Evolutionary conservation across 2,797 vertebrate genomes (phyloP).

Genomic region (Trachurus trachurus): DNA sequence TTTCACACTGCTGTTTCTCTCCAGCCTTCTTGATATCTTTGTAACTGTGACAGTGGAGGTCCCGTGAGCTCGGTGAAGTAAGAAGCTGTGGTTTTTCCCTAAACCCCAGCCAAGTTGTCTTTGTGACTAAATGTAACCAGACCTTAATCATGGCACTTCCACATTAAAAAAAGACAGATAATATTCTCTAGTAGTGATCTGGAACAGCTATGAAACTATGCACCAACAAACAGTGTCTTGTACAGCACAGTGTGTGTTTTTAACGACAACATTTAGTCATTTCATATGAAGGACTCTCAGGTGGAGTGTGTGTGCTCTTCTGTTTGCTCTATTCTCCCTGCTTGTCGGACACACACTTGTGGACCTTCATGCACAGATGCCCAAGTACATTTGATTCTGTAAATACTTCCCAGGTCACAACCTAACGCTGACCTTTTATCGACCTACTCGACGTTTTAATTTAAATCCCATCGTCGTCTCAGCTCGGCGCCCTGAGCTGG

Average conservation of each 20-base stretch:
- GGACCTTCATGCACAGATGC: not conserved
- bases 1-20: not conserved
- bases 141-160: not conserved
- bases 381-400: conserved; percentile 17
- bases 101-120: not conserved
- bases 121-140: not conserved
- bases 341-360: not conserved
- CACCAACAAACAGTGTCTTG: not conserved
- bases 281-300: not conserved
- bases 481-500: not conserved
- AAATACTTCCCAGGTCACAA: conserved; percentile 5
- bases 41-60: not conserved
- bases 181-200: not conserved
- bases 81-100: not conserved
- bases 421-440: conserved; percentile 18
- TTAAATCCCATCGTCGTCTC: conserved; percentile 21
- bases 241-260: too few species aligned
- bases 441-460: conserved; percentile 37
- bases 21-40: not conserved
- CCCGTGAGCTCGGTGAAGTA: not conserved
- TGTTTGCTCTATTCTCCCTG: not conserved
- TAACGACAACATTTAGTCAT: not conserved
- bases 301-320: too few species aligned
- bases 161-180: not conserved
- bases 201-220: not conserved